Evolutionary conservation across 37 sponge, comb jelly and placozoan genomes (phyloP).

Genomic region (Eunapius fragilis): DNA sequence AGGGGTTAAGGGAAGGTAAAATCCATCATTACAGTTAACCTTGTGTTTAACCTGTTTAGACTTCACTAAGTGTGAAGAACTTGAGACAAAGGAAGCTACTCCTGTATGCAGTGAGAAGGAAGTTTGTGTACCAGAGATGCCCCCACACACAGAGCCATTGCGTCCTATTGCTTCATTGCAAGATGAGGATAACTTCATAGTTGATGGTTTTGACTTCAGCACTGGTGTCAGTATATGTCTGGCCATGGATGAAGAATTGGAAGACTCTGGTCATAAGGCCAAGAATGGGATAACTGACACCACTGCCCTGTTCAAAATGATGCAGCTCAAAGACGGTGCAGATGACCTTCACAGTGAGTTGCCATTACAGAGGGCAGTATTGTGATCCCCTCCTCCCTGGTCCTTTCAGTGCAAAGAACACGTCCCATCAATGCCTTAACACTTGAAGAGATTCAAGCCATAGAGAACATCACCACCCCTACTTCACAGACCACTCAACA

Average conservation of each 20-base stretch:
- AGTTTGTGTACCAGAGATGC: neutral
- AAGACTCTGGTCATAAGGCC: slow-evolving; percentile 1
- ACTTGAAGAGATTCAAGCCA: slow-evolving; percentile 65
- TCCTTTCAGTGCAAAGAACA: neutral
- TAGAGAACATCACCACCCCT: slow-evolving; percentile 47
- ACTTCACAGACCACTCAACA: neutral
- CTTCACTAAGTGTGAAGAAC: neutral
- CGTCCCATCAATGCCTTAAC: slow-evolving; percentile 65
- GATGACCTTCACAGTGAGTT: neutral
- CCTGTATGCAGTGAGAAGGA: neutral
- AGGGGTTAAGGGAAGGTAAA: no score
- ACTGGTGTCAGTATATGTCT: slow-evolving; percentile 69
- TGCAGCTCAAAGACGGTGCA: neutral
- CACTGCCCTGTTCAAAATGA: neutral
- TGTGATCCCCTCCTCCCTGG: neutral
- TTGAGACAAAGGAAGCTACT: neutral
- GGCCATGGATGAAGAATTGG: slow-evolving; percentile 48
- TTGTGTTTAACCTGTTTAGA: neutral
- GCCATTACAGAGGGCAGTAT: neutral
- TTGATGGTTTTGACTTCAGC: slow-evolving; percentile 77
- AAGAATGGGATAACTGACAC: neutral
- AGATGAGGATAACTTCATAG: slow-evolving; percentile 47
- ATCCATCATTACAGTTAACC: neutral
- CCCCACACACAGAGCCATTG: neutral
- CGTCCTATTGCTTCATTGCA: neutral